Conservation (phyloP, 2,113 vertebrate species). For the Aegotheles bennettii region DNA sequence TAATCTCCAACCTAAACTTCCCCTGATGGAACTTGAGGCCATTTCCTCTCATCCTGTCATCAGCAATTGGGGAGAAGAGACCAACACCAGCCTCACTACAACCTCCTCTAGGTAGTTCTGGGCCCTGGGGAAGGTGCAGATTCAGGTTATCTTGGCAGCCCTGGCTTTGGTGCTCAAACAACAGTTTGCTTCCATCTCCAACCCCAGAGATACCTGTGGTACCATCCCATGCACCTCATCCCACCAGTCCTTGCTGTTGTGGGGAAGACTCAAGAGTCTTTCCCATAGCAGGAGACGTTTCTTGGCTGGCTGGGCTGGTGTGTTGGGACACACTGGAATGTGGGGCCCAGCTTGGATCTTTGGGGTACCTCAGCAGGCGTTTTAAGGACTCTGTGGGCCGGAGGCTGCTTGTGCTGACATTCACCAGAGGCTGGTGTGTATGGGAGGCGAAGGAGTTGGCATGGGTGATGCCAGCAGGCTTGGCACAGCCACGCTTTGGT, state of each 20-base stretch:
- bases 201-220: background rate
- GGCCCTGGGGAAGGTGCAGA: background rate
- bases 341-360: background rate
- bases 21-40: too few species aligned
- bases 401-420: background rate
- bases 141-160: background rate
- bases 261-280: background rate
- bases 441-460: background rate
- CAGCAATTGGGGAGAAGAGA: too few species aligned
- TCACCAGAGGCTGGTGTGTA: background rate
- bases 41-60: too few species aligned
- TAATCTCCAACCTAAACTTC: too few species aligned
- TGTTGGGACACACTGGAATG: too few species aligned
- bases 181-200: background rate
- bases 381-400: background rate
- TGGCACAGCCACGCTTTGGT: background rate
- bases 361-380: background rate
- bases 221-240: rapidly evolving
- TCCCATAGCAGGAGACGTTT: background rate
- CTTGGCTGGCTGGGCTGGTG: background rate
- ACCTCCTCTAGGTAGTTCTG: too few species aligned
- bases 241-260: background rate
- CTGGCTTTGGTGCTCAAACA: background rate
- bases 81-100: too few species aligned
- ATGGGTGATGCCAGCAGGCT: background rate